Conservation (phyloP, 2,113 vertebrate genomes). For the Equus przewalskii region DNA sequence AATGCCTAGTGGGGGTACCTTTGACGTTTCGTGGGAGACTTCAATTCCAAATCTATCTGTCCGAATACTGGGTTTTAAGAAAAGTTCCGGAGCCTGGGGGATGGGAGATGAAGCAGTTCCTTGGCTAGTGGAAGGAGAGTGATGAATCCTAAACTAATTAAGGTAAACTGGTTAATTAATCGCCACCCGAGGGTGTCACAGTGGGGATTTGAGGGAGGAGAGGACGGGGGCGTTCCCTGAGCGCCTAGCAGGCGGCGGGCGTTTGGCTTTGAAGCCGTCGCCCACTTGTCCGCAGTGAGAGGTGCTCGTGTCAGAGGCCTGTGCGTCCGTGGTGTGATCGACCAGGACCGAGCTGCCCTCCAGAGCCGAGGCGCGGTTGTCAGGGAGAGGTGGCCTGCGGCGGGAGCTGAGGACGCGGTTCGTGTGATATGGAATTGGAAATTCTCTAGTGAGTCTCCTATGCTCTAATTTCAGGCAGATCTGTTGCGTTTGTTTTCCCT, state of each 20-base stretch:
- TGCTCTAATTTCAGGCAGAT: background rate
- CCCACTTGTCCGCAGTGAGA: background rate
- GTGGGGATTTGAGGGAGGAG: background rate
- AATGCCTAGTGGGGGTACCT: slow-evolving; percentile 34
- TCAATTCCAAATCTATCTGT: background rate
- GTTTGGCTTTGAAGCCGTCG: background rate
- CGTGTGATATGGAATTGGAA: background rate
- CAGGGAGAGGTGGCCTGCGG: slow-evolving; percentile 10
- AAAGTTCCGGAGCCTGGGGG: slow-evolving; percentile 66
- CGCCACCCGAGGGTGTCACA: slow-evolving; percentile 38
- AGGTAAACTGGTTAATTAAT: slow-evolving; percentile 36
- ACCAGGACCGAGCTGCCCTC: background rate
- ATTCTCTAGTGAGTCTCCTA: background rate
- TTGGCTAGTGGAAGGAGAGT: slow-evolving; percentile 42
- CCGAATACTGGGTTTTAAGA: background rate
- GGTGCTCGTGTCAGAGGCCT: slow-evolving; percentile 47
- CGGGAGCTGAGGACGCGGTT: background rate
- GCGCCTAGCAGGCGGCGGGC: background rate
- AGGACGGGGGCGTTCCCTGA: slow-evolving; percentile 59
- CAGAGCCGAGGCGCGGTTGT: background rate
- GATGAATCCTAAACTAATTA: slow-evolving; percentile 23
- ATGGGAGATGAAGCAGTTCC: slow-evolving; percentile 32
- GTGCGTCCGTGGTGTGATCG: background rate
- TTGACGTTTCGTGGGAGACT: slow-evolving; percentile 30
- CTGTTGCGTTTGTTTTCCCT: background rate